phyloP scores from a whole-genome alignment of 2,888 invertebrate genomes.

The Aspidiotus rigidus region DNA sequence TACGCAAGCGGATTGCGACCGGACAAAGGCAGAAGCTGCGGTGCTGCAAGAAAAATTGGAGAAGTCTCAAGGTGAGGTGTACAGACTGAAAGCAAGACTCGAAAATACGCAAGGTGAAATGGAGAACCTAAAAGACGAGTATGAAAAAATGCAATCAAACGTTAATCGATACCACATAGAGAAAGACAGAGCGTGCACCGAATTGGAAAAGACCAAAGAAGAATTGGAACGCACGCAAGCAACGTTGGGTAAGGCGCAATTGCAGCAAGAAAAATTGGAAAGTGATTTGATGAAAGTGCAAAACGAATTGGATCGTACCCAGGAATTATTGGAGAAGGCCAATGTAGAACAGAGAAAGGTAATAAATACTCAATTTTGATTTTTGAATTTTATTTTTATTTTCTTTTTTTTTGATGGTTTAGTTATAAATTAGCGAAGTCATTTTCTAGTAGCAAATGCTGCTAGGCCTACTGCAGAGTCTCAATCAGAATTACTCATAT shows the following conservation, averaged over 20 bases:
- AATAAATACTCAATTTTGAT: slow-evolving; percentile 40
- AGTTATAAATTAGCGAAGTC: no score
- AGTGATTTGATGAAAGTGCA: slow-evolving; percentile 80
- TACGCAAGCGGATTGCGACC: slow-evolving; percentile 82
- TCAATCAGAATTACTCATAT: no score
- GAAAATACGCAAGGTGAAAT: slow-evolving; percentile 93
- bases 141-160: slow-evolving; percentile 74
- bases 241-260: slow-evolving; percentile 79
- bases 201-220: slow-evolving; percentile 76
- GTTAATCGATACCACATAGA: slow-evolving; percentile 79
- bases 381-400: slow-evolving; percentile 1
- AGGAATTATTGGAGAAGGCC: slow-evolving; percentile 76
- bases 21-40: slow-evolving; percentile 71
- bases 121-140: slow-evolving; percentile 83
- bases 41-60: slow-evolving; percentile 85
- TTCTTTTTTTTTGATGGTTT: background rate
- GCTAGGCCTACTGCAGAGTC: no score
- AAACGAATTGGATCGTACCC: slow-evolving; percentile 79
- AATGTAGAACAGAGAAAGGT: slow-evolving; percentile 74
- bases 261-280: slow-evolving; percentile 85
- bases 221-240: slow-evolving; percentile 82
- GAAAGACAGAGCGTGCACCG: slow-evolving; percentile 73
- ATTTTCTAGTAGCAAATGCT: no score
- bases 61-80: slow-evolving; percentile 90
- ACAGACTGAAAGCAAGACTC: slow-evolving; percentile 82